Base-by-base conservation (phyloP, 2,797 vertebrate species). In the Cetoscarus ocellatus region DNA sequence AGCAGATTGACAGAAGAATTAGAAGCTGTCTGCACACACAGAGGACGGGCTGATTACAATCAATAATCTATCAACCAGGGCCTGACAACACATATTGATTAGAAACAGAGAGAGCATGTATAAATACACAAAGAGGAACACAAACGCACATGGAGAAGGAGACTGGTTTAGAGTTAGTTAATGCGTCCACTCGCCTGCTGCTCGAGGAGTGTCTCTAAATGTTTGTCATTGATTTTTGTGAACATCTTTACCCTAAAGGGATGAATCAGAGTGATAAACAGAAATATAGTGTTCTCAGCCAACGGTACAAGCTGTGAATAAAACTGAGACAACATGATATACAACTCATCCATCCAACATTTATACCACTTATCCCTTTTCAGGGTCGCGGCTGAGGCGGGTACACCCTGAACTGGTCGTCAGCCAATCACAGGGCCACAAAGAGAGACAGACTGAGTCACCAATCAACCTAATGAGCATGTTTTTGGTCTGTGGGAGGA, bases 31-130 rank as follows among this genome's bases (percentile, higher is more conserved):
- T 83, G 72, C 76, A 75, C 52, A 82, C 72, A 86, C 69, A 85
- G 70, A 84, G 51, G 73, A 87, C 78, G 73, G 75, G 58, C 82
- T 86, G 84, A 89, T 89, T 87, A 84, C 72, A 83, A 90, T 91
- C 86, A 85, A 91, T 91, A 89, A 90, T 90, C 88, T 77, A 89
- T 90, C 86, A 90, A 78, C 78, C 70, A 57, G 79, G 62, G 78
- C 50, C 73, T 89, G 88, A 87, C 86, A 83, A 83, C 74, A 75
- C 57, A 63, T 74, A 90, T 90, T 82, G 84, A 89, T 86, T 73
- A 83, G 44, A 17, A n/a, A 35, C 27, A 27, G 49, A 42, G 50
- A n/a, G 43, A 12, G 13, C 17, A 47, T 51, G 50, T 59, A 47
- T 60, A 53, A 54, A 76, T 47, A 27, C 18, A 51, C 50, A 51